Base-by-base conservation (phyloP, 2,797 vertebrate genomes). In the Agapornis canus region DNA sequence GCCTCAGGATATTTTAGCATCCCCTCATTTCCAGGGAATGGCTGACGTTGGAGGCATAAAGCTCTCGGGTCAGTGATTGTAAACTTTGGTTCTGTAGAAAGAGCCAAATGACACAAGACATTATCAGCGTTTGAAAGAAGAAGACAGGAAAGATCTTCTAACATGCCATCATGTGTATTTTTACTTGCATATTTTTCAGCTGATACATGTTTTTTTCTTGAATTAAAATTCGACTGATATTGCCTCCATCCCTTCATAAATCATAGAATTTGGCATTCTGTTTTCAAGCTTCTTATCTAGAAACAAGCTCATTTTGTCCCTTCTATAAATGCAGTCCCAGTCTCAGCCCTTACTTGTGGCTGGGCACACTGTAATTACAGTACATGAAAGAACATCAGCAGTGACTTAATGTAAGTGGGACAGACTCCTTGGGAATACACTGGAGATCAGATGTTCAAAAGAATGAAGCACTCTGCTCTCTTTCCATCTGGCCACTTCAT, bases 401-500 rank as follows among this genome's bases (percentile, higher is more conserved):
- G 6, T 82, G 52, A 70, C 85, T 90, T 82, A 21, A 10, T 75
- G 42, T 86, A 94, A 96, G 68, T 89, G 73, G 85, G 84, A 54
- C 82, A 90, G 82, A 90, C 77, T 94, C 71, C 80, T 78, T 79
- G 51, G 81, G 90, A 91, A 73, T 83, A 27, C 88, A n/a, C 86
- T 40, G 63, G 89, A 82, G 82, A 82, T 31, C 75, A 79, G 47
- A 94, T 86, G 77, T 91, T 95, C 82, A 69, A 75, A 93, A 76
- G 91, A 88, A 83, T 11, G 49, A 83, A 82, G 59, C 51, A 14
- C 54, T 75, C 66, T 75, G 6, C 73, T 75, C 64, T 73, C 69
- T 86, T 92, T 86, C 90, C 59, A 59, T 81, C 82, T 95, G 80
- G 54, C 80, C 70, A 89, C 63, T 94, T 90, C 65, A 90, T 88